These are phyloP conservation scores for Gopherus evgoodei DNA, from an alignment of 2,113 vertebrate genomes.

Conservation along the genomic window DNA sequence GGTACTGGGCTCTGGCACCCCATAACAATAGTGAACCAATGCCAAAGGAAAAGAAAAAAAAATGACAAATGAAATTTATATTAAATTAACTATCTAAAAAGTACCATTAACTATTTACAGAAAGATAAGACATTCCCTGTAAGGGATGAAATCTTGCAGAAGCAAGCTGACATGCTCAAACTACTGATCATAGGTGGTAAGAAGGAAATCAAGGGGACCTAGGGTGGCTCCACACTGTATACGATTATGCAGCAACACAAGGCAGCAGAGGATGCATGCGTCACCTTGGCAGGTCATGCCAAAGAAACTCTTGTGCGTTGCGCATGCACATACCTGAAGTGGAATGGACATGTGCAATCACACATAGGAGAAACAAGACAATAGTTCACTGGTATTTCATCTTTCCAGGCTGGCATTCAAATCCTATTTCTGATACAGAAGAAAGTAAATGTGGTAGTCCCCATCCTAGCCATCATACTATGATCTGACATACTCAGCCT, in stretches of 20 bases:
- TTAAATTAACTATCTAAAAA: background rate
- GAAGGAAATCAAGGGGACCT: background rate
- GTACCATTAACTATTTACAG: background rate
- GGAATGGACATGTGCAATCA: background rate
- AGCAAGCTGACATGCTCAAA: background rate
- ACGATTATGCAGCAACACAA: background rate
- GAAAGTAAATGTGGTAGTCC: background rate
- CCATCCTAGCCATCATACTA: background rate
- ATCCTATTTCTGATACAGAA: background rate
- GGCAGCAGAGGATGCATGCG: background rate
- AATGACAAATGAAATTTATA: background rate
- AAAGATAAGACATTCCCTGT: no score
- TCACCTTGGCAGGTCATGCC: background rate
- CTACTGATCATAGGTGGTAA: background rate
- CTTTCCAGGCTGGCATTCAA: background rate
- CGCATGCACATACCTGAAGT: background rate
- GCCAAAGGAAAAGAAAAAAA: background rate
- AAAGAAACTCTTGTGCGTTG: background rate
- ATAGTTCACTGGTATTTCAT: background rate
- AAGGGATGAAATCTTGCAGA: background rate
- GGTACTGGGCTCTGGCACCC: background rate
- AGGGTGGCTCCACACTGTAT: background rate
- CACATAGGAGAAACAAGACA: background rate
- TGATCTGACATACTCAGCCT: accelerated
- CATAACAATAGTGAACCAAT: background rate